These are phyloP conservation scores for Synanthedon tipuliformis DNA, from an alignment of 2,888 invertebrate genomes.

Conservation along the genomic window DNA sequence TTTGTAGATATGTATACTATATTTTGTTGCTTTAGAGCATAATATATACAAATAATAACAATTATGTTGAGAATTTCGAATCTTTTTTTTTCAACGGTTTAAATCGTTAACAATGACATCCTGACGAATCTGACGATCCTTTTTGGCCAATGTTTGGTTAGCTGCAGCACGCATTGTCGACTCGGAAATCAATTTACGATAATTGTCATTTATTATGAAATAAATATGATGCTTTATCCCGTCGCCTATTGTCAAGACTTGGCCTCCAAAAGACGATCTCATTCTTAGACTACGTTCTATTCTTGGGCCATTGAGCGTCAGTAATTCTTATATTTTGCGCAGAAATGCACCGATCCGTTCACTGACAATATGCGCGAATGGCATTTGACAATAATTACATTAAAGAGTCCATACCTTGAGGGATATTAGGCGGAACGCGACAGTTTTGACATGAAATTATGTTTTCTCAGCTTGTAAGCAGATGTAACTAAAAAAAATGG, in stretches of 20 bases:
- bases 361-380: conserved; percentile 34
- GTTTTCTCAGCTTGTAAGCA: conserved; percentile 61
- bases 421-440: conserved; percentile 55
- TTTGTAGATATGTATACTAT: conserved; percentile 3
- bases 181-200: conserved; percentile 64
- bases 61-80: conserved; percentile 19
- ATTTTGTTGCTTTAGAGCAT: conserved; percentile 44
- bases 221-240: conserved; percentile 66
- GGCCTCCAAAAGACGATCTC: conserved; percentile 39
- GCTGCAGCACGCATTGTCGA: conserved; percentile 67
- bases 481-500: conserved; percentile 24
- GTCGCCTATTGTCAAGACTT: conserved; percentile 33
- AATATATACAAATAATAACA: conserved; percentile 50
- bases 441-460: conserved; percentile 38
- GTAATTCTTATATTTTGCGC: conserved; percentile 53
- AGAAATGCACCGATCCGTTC: conserved; percentile 41
- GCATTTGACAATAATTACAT: conserved; percentile 65
- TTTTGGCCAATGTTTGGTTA: conserved; percentile 77
- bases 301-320: conserved; percentile 42
- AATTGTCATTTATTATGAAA: conserved; percentile 71
- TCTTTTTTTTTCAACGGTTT: conserved; percentile 26
- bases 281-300: conserved; percentile 22
- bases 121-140: conserved; percentile 58
- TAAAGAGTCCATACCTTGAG: conserved; percentile 28
- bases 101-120: conserved; percentile 48